Percentiles rank a stretch among this genome's conserved stretches.
Conservation (phyloP, 1,140 invertebrate genomes). For the Neotoxoptera formosana region DNA sequence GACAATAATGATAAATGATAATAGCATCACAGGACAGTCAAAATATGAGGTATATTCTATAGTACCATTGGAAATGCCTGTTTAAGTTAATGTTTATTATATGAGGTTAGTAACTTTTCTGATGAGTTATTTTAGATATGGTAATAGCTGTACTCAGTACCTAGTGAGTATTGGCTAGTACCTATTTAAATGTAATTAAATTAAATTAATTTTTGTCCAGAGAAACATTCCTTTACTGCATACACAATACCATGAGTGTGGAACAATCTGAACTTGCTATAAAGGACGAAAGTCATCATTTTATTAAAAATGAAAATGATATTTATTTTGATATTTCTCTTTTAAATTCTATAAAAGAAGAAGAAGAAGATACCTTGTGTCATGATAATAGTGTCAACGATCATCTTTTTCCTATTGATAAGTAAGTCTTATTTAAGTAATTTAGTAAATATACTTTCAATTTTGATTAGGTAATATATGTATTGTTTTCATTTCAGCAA, state of each 20-base stretch:
- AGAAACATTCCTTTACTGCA: not conserved
- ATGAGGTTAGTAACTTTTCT: not conserved
- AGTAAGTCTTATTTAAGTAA: not conserved
- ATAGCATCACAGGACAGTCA: not conserved
- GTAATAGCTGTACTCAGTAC: too few relatives aligned
- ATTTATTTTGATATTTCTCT: not conserved
- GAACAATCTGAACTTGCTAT: not conserved
- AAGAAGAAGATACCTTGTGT: not conserved
- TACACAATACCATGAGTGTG: not conserved
- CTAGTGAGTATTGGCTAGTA: not conserved
- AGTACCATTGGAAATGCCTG: not conserved
- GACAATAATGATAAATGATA: not conserved
- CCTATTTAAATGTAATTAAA: not conserved
- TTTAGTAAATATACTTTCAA: not conserved
- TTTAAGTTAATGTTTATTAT: not conserved
- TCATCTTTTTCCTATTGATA: not conserved
- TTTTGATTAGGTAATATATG: not conserved
- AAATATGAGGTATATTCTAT: not conserved
- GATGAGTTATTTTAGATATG: not conserved
- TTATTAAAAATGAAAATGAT: not conserved
- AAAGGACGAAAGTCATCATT: not conserved
- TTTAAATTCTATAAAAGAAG: not conserved
- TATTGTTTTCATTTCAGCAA: not conserved
- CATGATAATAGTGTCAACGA: not conserved
- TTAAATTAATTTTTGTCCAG: not conserved